Percentiles rank a stretch among this genome's conserved stretches.
Evolutionary conservation across 1,140 invertebrate species (phyloP).

Genomic region (Apis cerana): DNA sequence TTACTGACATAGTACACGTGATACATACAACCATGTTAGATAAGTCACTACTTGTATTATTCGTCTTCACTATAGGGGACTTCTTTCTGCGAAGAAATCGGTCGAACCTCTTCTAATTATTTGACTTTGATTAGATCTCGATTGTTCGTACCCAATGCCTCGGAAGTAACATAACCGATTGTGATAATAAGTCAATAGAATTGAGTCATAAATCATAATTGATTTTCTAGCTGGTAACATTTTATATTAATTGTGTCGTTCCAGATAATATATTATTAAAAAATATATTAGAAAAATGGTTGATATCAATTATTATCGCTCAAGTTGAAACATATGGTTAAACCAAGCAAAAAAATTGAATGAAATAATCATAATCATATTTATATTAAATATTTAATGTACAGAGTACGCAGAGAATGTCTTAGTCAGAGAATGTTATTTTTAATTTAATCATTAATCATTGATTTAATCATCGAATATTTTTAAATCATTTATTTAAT

Average conservation of each 20-base stretch:
- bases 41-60: constrained; percentile 28
- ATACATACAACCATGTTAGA: constrained; percentile 30
- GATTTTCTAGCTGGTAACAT: too few relatives aligned
- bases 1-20: constrained; percentile 38
- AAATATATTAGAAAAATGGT: neutral
- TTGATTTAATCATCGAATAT: too few relatives aligned
- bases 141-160: neutral
- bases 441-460: too few relatives aligned
- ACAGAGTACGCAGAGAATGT: too few relatives aligned
- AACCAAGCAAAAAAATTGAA: too few relatives aligned
- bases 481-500: too few relatives aligned
- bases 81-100: neutral
- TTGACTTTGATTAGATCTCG: neutral
- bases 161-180: neutral
- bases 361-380: too few relatives aligned
- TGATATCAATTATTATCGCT: neutral
- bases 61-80: neutral
- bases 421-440: too few relatives aligned
- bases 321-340: neutral
- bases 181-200: neutral
- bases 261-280: neutral
- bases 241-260: neutral
- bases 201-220: neutral
- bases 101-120: constrained; percentile 16
- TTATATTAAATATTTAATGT: too few relatives aligned